These are phyloP conservation scores for Marmota monax DNA, from an alignment of 2,113 vertebrate species.

Conservation along the genomic window DNA sequence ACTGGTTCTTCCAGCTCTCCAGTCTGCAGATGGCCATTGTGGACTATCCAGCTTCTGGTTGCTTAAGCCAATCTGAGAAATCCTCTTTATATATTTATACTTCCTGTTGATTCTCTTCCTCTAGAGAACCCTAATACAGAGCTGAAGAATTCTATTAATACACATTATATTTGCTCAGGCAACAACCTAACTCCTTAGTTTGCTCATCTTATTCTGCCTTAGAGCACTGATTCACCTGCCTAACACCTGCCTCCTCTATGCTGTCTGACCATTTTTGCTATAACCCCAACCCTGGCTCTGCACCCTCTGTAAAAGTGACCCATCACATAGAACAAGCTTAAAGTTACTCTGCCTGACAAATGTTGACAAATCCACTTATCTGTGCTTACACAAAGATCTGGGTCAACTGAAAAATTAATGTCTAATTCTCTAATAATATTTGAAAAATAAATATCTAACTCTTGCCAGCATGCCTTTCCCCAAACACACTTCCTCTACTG, in stretches of 20 bases:
- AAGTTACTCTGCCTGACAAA: background rate
- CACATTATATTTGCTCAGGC: background rate
- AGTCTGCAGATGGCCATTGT: too few species aligned
- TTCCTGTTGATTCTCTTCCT: too few species aligned
- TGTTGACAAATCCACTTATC: background rate
- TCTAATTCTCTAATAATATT: background rate
- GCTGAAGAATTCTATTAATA: background rate
- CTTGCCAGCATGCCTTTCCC: background rate
- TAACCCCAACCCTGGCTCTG: background rate
- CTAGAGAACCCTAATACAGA: too few species aligned
- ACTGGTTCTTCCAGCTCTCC: too few species aligned
- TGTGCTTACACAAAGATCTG: background rate
- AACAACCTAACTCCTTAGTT: background rate
- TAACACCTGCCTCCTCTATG: background rate
- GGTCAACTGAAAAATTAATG: background rate
- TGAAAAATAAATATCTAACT: background rate
- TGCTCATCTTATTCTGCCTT: background rate
- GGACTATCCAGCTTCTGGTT: too few species aligned
- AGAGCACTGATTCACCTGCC: background rate
- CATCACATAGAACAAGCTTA: background rate
- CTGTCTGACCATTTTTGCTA: background rate
- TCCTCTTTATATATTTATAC: too few species aligned
- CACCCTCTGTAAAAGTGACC: background rate
- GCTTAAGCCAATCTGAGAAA: too few species aligned
- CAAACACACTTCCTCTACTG: background rate